phyloP scores from a whole-genome alignment of 2,797 vertebrate genomes.

The Bryconaethiops microstoma region DNA sequence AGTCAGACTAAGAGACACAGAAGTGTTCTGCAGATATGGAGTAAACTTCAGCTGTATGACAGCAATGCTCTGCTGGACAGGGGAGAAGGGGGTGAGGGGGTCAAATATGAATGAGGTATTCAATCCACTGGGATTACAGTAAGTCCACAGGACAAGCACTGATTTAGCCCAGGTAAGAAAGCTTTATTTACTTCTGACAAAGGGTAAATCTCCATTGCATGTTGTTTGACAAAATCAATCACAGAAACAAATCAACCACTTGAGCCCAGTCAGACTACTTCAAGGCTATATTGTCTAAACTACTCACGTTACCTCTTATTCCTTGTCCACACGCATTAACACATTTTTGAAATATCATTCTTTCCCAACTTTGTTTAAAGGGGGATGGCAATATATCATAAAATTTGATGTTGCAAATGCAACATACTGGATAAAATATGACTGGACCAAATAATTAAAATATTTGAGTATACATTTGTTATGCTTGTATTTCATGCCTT shows the following conservation, averaged over 20 bases:
- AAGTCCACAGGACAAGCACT: background rate
- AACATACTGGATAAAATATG: no score
- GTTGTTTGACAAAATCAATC: conserved; percentile 19
- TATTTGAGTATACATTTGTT: no score
- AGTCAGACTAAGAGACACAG: conserved; percentile 37
- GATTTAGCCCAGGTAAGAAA: background rate
- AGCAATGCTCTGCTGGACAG: background rate
- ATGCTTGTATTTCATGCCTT: no score
- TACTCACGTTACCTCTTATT: background rate
- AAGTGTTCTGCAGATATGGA: conserved; percentile 61
- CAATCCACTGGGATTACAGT: background rate
- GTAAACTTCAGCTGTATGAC: background rate
- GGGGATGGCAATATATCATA: no score
- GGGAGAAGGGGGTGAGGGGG: background rate
- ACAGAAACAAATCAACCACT: conserved; percentile 16
- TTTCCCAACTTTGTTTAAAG: no score
- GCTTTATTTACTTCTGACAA: background rate
- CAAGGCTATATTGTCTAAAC: background rate
- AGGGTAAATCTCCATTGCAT: background rate
- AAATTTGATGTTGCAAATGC: no score
- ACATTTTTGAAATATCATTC: background rate
- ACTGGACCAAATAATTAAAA: no score
- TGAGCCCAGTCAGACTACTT: background rate
- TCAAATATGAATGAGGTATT: background rate
- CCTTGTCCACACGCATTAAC: background rate